Evolutionary conservation across 1,140 invertebrate species (phyloP).

Genomic region (Danaus melanippus): DNA sequence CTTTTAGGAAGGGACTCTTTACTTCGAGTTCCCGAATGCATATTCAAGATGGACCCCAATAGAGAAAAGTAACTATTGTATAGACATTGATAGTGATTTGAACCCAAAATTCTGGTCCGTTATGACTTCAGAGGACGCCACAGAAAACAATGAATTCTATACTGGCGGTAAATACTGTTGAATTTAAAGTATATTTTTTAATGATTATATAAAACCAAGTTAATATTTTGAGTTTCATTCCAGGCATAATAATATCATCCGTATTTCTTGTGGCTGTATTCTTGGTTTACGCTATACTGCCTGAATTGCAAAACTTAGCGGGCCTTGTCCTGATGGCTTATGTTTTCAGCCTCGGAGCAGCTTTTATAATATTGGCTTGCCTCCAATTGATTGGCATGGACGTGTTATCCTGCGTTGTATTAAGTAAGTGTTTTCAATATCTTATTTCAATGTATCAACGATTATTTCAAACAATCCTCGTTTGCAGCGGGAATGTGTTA

Average conservation of each 20-base stretch:
- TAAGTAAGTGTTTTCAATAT: slow-evolving; percentile 26
- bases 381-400: slow-evolving; percentile 12
- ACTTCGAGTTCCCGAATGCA: slow-evolving; percentile 5
- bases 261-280: slow-evolving; percentile 48
- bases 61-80: slow-evolving; percentile 4
- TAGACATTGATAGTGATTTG: not conserved
- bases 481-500: slow-evolving; percentile 70
- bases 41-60: not conserved
- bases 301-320: slow-evolving; percentile 40
- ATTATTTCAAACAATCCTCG: slow-evolving; percentile 6
- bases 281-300: slow-evolving; percentile 41
- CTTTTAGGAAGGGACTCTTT: slow-evolving; percentile 6
- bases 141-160: slow-evolving; percentile 5
- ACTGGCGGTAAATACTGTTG: slow-evolving; percentile 4
- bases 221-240: slow-evolving; percentile 9
- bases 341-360: slow-evolving; percentile 29
- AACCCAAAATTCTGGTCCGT: no score
- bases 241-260: slow-evolving; percentile 41
- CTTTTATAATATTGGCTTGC: slow-evolving; percentile 28
- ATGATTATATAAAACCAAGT: no score
- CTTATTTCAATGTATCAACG: not conserved
- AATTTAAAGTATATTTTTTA: not conserved
- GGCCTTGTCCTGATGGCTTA: slow-evolving; percentile 57
- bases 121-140: not conserved
- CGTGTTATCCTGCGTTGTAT: slow-evolving; percentile 11